Percentiles rank a stretch among this genome's conserved stretches.
phyloP scores from a whole-genome alignment of 2,888 invertebrate species.

The Zelleria hepariella region DNA sequence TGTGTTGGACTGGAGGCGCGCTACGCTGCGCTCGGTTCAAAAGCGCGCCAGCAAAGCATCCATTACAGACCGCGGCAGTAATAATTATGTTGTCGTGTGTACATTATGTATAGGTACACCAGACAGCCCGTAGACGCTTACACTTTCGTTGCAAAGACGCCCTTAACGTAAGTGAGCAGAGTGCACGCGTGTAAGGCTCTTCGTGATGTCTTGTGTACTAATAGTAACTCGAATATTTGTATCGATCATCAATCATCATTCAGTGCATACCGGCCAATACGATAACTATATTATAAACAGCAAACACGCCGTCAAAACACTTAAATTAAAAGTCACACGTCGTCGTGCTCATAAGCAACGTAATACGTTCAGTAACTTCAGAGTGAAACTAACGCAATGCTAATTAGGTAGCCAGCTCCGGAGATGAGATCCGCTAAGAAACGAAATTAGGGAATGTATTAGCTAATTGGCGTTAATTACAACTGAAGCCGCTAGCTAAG shows the following conservation, averaged over 20 bases:
- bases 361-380: background rate
- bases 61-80: too few relatives aligned
- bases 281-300: background rate
- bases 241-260: background rate
- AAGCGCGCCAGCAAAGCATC: too few relatives aligned
- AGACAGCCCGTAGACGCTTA: too few relatives aligned
- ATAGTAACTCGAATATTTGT: background rate
- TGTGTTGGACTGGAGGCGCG: too few relatives aligned
- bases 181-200: too few relatives aligned
- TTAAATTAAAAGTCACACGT: background rate
- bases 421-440: background rate
- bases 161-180: too few relatives aligned
- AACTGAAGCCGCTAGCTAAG: background rate
- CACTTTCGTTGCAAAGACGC: too few relatives aligned
- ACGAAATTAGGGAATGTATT: slow-evolving; percentile 1
- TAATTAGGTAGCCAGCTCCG: background rate
- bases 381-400: slow-evolving; percentile 1
- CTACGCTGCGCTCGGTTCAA: too few relatives aligned
- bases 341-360: background rate
- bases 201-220: too few relatives aligned
- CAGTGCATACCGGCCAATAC: background rate
- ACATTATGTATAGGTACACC: too few relatives aligned
- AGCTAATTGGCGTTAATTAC: background rate
- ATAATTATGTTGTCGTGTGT: too few relatives aligned
- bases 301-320: background rate